phyloP scores from a whole-genome alignment of 2,888 invertebrate species.

The Drosophila neonasuta region DNA sequence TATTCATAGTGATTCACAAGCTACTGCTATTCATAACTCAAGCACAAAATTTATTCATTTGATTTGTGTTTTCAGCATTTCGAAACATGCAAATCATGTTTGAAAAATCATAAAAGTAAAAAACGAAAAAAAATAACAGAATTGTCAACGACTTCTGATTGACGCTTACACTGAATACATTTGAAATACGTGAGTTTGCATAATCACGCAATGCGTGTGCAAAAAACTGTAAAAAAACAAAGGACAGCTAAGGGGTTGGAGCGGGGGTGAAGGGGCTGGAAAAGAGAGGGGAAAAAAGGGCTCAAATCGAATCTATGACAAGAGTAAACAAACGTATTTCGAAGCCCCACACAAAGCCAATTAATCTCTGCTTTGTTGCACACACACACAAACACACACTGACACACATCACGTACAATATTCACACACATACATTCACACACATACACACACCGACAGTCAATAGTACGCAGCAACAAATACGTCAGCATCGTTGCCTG shows the following conservation, averaged over 20 bases:
- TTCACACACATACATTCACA: constrained; percentile 1
- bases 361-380: constrained; percentile 67
- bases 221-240: constrained; percentile 4
- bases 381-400: neutral
- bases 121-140: constrained; percentile 11
- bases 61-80: neutral
- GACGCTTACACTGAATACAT: constrained; percentile 31
- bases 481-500: constrained; percentile 29
- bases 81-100: constrained; percentile 17
- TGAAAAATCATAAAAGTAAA: neutral
- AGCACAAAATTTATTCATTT: neutral
- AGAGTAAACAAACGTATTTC: constrained; percentile 53
- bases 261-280: neutral
- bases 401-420: constrained; percentile 8
- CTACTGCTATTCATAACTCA: neutral
- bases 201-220: constrained; percentile 39
- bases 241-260: constrained; percentile 4
- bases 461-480: constrained; percentile 14
- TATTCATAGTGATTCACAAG: neutral
- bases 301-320: constrained; percentile 53
- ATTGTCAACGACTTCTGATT: constrained; percentile 18
- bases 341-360: constrained; percentile 65
- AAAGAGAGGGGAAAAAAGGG: constrained; percentile 12
- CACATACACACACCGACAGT: constrained; percentile 7
- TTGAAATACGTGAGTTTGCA: constrained; percentile 40